Percentiles rank a stretch among this genome's conserved stretches.
These are phyloP conservation scores for Copidosoma aretas DNA, from an alignment of 2,888 invertebrate genomes.

Conservation along the genomic window DNA sequence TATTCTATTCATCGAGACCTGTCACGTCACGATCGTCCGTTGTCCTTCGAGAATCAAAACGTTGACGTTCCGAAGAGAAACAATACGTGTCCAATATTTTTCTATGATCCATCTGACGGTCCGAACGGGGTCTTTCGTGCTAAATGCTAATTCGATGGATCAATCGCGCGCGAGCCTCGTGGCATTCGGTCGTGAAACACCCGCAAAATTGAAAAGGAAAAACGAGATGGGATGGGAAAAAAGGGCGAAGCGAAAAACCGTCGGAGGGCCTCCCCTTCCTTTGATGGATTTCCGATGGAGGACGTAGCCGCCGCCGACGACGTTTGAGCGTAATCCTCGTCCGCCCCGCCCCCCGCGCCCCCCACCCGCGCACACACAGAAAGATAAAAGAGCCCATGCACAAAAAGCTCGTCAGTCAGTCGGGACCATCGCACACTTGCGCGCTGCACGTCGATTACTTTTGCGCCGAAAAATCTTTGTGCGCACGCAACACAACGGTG, in stretches of 20 bases:
- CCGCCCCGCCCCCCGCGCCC: background rate
- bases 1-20: no score
- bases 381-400: no score
- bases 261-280: background rate
- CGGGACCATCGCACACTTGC: background rate
- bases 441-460: slow-evolving; percentile 12
- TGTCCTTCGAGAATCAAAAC: no score
- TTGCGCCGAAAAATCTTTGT: background rate
- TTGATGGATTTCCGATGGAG: slow-evolving; percentile 25
- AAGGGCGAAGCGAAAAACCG: background rate
- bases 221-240: background rate
- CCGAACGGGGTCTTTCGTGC: no score
- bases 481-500: no score
- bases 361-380: background rate
- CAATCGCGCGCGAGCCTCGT: no score
- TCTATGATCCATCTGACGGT: no score
- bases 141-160: no score
- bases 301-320: background rate
- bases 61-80: no score
- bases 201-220: background rate
- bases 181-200: no score
- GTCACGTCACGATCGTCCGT: no score
- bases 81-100: no score
- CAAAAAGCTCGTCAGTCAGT: background rate
- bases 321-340: slow-evolving; percentile 17